A percentile compares a stretch with the other conserved stretches of the same genome.
phyloP scores from a whole-genome alignment of 2,113 vertebrate genomes.

The Callorhinus ursinus region DNA sequence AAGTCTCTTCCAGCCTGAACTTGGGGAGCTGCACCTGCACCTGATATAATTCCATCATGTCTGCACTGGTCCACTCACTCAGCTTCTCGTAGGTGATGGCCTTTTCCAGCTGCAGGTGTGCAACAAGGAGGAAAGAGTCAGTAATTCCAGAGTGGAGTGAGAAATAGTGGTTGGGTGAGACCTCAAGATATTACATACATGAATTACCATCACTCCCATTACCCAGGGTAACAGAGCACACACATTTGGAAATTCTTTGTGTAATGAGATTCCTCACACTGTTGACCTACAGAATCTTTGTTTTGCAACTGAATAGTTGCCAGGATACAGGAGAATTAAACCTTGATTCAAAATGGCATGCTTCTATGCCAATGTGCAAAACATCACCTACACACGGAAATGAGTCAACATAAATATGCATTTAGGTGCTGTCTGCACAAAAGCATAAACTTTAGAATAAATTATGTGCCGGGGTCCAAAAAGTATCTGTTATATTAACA shows the following conservation, averaged over 20 bases:
- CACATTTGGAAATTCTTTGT: not conserved
- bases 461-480: not conserved
- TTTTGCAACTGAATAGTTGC: not conserved
- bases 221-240: not conserved
- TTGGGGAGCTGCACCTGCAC: conserved; percentile 88
- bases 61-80: conserved; percentile 86
- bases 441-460: not conserved
- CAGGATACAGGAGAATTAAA: not conserved
- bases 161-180: not conserved
- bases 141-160: not conserved
- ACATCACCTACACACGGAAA: not conserved
- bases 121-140: conserved; percentile 43
- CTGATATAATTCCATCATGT: conserved; percentile 83
- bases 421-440: not conserved
- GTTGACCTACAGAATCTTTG: not conserved
- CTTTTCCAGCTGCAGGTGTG: conserved; percentile 86
- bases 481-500: not conserved
- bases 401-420: not conserved
- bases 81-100: conserved; percentile 89
- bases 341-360: not conserved
- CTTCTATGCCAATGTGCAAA: not conserved
- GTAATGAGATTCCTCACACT: not conserved
- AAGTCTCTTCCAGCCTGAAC: conserved; percentile 89
- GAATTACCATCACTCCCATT: not conserved
- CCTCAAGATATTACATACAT: not conserved